A percentile compares a stretch with the other conserved stretches of the same genome.
Conservation (phyloP, 2,888 invertebrate genomes). For the Temnothorax rugatulus region DNA sequence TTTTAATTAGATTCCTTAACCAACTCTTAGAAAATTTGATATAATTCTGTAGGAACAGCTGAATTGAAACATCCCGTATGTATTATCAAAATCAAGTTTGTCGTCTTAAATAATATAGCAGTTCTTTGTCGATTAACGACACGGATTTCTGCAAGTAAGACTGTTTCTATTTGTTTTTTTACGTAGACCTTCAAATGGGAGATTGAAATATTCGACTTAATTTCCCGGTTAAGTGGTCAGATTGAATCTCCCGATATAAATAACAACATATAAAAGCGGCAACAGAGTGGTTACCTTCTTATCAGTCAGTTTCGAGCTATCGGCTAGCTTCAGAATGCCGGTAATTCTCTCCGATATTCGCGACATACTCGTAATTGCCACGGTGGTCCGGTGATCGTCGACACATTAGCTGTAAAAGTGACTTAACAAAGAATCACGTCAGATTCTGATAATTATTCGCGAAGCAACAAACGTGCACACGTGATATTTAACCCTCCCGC, state of each 20-base stretch:
- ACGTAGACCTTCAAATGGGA: background rate
- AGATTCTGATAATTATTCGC: background rate
- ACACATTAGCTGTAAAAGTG: background rate
- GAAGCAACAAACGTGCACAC: background rate
- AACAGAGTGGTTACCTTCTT: slow-evolving; percentile 68
- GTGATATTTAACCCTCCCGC: background rate
- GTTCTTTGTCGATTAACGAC: background rate
- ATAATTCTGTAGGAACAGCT: background rate
- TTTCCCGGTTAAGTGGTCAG: background rate
- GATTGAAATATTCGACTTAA: background rate
- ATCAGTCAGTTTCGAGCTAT: slow-evolving; percentile 65
- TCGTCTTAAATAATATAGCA: background rate
- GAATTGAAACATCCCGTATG: background rate
- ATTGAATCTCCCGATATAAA: background rate
- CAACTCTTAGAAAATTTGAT: background rate
- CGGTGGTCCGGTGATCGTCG: background rate
- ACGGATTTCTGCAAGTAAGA: too few species aligned
- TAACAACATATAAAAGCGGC: background rate
- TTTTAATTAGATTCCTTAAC: background rate
- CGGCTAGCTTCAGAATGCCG: slow-evolving; percentile 10
- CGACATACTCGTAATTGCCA: slow-evolving; percentile 1
- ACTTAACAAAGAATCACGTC: background rate
- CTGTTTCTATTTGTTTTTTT: background rate
- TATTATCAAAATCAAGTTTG: background rate
- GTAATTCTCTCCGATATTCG: slow-evolving; percentile 20